A percentile compares a stretch with the other conserved stretches of the same genome.
phyloP scores from a whole-genome alignment of 2,888 invertebrate genomes.

The Griposia aprilina region DNA sequence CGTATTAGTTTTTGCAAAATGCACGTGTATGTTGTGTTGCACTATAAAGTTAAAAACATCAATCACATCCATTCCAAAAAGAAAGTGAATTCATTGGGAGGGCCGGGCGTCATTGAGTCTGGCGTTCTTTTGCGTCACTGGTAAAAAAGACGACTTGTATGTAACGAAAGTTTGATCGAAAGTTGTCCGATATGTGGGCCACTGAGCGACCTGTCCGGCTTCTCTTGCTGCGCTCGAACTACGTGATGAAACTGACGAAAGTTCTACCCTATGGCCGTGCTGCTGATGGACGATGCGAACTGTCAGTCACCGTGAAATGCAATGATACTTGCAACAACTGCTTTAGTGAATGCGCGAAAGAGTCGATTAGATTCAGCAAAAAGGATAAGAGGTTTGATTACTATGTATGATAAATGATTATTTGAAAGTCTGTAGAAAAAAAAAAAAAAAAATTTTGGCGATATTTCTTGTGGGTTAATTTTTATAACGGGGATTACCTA shows the following conservation, averaged over 20 bases:
- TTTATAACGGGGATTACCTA: constrained; percentile 8
- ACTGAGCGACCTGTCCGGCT: constrained; percentile 83
- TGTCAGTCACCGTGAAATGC: constrained; percentile 30
- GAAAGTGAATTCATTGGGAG: constrained; percentile 81
- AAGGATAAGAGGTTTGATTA: constrained; percentile 16
- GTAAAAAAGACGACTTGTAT: constrained; percentile 82
- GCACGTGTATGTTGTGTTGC: constrained; percentile 24
- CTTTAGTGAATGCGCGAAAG: constrained; percentile 34
- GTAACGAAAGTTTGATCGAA: constrained; percentile 89
- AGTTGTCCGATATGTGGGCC: constrained; percentile 89
- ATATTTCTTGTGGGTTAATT: constrained; percentile 16
- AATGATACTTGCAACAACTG: constrained; percentile 29
- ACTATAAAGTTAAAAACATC: constrained; percentile 59
- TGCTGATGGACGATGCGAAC: constrained; percentile 38
- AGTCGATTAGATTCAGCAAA: constrained; percentile 14
- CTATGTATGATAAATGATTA: constrained; percentile 39
- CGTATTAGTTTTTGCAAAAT: constrained; percentile 11
- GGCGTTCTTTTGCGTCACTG: constrained; percentile 78
- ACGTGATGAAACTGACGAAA: constrained; percentile 78
- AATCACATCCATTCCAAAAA: constrained; percentile 69
- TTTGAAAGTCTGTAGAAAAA: constrained; percentile 17
- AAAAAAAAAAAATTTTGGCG: too few relatives aligned
- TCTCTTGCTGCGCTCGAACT: constrained; percentile 70
- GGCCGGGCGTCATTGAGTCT: constrained; percentile 82
- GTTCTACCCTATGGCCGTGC: constrained; percentile 68